Base-by-base conservation (phyloP, 2,113 vertebrate genomes). In the Rhodinocichla rosea region DNA sequence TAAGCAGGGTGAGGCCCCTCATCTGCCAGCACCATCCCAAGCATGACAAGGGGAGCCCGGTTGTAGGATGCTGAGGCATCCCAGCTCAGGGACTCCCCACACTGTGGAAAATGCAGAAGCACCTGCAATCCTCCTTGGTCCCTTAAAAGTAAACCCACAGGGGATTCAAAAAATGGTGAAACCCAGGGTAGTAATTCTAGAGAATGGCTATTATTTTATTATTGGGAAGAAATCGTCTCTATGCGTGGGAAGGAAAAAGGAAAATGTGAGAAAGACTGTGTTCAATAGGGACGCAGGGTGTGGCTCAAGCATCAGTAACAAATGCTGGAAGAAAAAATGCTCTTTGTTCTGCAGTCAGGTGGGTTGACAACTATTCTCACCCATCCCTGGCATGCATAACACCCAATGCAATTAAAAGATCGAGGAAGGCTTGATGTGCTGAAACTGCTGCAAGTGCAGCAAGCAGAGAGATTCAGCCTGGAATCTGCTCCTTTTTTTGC, bases 321-420 rank as follows among this genome's bases (percentile, higher is more conserved):
- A 95, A 89, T 67, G 74, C 95, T 76, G 67, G 65, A 80, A 90
- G 89, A 87, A 93, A 96, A 94, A 94, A 87, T 60, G 63, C 89
- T 95, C 88, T 97, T 96, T 96, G 92, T 96, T 92, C 92, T 86
- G 42, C 67, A 80, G 69, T 94, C 83, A 89, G 87, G 96, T 94
- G 60, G 75, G 83, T 47, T 84, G 83, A 95, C 91, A 95, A 92
- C 56, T 92, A 47, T 84, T 93, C 81, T 96, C 81, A 49, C 88
- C 84, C 93, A 65, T 94, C 49, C 19, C 68, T 94, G 62, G 91
- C 87, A 94, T 85, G 57, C 78, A 45, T 33, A 92, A 93, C 92
- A 75, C 68, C 78, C 71, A 80, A 30, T 40, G 45, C 86, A 84
- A 67, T 87, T 90, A 94, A 96, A 90, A 84, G 53, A 73, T 65